Base-by-base conservation (phyloP, 2,888 invertebrate species). In the Chymomyza amoena region DNA sequence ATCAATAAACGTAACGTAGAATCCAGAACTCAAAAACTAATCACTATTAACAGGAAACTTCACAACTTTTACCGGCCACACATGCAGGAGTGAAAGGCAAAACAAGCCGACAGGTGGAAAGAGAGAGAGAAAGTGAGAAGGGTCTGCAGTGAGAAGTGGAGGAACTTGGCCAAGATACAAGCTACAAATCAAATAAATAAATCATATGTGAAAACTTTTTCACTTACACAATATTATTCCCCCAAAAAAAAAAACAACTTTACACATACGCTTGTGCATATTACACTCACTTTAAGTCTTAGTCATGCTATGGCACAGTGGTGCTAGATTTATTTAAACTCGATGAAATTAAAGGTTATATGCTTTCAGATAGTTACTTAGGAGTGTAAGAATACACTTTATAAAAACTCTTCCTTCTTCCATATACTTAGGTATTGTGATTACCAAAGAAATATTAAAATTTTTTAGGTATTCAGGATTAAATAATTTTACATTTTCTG, bases 161-260 rank as follows among this genome's bases (percentile, higher is more conserved):
- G 13, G 18, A 25, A 28, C 18, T 15, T 51, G 61, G 52, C 6
- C 20, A 57, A 25, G 25, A 18, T 18, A 9, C 15, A 68, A 68
- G 68, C 74, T 73, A 77, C 78, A 80, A 80, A 80, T 80, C 80
- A 80, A 80, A 78, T 84, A 79, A 86, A 57, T 57, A 57, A 57
- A 85, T 83, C 86, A 84, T 84, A 81, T 79, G 70, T 75, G 74
- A 77, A 84, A 84, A 84, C 84, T 84, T 84, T 81, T 84, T 84
- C 86, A 84, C 84, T 86, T 86, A 75, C 79, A 79, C 78, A 77
- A 84, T 80, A 84, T 81, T 86, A 81, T 81, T 66, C 36, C 64
- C 75, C 1, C 1, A 32, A 32, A 32, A 32, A 32, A 32, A 32
- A 32, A 73, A 77, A 81, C 83, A 75, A 79, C 76, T 66, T 67